Base-by-base conservation (phyloP, 2,888 invertebrate genomes). In the Coleophora deauratella region DNA sequence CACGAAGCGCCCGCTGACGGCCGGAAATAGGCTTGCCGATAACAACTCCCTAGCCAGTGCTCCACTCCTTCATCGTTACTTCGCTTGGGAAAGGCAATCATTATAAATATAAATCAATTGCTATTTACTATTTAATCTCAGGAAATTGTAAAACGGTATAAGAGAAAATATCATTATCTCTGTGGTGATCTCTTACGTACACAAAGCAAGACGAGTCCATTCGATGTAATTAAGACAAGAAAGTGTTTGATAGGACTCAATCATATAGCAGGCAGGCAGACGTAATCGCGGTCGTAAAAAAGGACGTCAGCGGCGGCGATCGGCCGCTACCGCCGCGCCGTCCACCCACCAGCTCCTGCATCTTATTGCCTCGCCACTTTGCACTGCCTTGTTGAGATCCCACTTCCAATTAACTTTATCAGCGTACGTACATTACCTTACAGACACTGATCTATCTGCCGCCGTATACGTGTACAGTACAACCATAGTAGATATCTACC, bases 1-100 rank as follows among this genome's bases (percentile, higher is more conserved):
- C 63, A 66, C 59, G 45, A 31, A 3, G n/a, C 51, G 28, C 35
- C 57, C 69, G 57, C 59, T 81, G 82, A 82, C 77, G 81, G 80
- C 82, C 82, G 84, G 84, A 85, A 85, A 81, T 82, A 81, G 75
- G 75, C 60, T 62, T 45, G 50, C 64, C 66, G 84, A 84, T 84
- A 84, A 80, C 77, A 74, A 77, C 80, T 79, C 79, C 78, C 76
- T 21, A 64, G 72, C 54, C 69, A 67, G 62, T 67, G 61, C 66
- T 64, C 69, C 65, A 67, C 67, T 66, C 70, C 68, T 75, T 81
- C 79, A 79, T 76, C 78, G 72, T 66, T 63, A 57, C 59, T 63
- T 68, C 70, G 74, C 72, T 72, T 74, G 79, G 69, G 72, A 80
- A 82, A 78, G 71, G 66, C 62, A 71, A 75, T 82, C 77, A 77